Evolutionary conservation across 2,797 vertebrate genomes (phyloP).

Genomic region (Pitangus sulphuratus): DNA sequence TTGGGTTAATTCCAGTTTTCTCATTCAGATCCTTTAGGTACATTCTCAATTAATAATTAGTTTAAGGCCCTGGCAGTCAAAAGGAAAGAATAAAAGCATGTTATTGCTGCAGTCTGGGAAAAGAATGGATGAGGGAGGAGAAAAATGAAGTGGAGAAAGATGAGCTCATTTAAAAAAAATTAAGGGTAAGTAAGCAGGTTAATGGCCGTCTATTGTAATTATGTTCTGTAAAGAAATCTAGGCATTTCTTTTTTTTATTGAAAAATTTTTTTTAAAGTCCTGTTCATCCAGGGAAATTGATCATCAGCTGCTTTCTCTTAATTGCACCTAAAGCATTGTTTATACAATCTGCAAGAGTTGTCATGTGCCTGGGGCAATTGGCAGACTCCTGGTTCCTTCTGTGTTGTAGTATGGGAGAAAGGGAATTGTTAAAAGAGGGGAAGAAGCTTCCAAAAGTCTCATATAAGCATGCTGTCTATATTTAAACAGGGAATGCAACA

Average conservation of each 20-base stretch:
- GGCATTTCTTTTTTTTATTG: background rate
- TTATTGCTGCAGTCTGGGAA: conserved; percentile 36
- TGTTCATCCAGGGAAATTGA: background rate
- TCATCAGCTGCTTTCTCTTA: background rate
- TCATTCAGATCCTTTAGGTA: conserved; percentile 56
- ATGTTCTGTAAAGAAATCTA: conserved; percentile 29
- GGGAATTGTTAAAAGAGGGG: background rate
- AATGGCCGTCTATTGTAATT: background rate
- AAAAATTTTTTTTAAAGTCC: background rate
- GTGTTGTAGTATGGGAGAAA: background rate
- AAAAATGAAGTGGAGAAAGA: conserved; percentile 37
- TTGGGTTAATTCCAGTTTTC: conserved; percentile 61
- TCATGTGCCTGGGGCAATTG: background rate
- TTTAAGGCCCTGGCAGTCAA: conserved; percentile 56
- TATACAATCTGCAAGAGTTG: background rate
- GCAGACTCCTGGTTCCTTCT: background rate
- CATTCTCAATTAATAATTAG: conserved; percentile 64
- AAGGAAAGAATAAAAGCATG: conserved; percentile 52
- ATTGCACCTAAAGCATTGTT: background rate
- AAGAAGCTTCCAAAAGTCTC: background rate
- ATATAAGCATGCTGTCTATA: background rate
- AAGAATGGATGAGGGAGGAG: conserved; percentile 54
- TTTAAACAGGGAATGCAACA: background rate
- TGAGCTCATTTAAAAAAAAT: conserved; percentile 23
- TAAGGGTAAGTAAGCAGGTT: conserved; percentile 42